Base-by-base conservation (phyloP, 2,113 vertebrate genomes). In the Mugil cephalus region DNA sequence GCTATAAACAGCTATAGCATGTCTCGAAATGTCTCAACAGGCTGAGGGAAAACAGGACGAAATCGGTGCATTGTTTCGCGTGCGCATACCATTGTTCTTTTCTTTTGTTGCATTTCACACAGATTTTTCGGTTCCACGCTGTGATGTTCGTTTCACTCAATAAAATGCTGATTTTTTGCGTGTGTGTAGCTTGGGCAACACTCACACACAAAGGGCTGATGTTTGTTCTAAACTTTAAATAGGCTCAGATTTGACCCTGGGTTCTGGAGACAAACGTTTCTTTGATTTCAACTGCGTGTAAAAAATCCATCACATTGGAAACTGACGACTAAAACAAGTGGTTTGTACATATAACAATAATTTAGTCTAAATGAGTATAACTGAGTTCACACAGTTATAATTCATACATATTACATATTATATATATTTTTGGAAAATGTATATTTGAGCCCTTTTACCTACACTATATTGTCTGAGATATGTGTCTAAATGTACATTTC, bases 181-280 rank as follows among this genome's bases (percentile, higher is more conserved):
- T 5, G 14, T 47, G 72, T 30, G 66, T 36, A 80, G 38, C 21
- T 71, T 86, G 77, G 73, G 59, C 21, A 10, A 30, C 30, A 13
- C 74, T 81, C 65, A 88, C 54, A 88, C 54, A 87, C 13, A 77
- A 63, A 81, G 52, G 38, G 7, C 3, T 10, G 35, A 24, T 59
- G 67, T 83, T 77, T 78, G 63, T 52, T 69, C 13, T 40, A 64
- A 17, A 56, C 68, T 80, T 71, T 34, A 65, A 63, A 72, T 69
- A 71, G 59, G 35, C 61, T 59, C 4, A 38, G 24, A 30, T 30
- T 30, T 30, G 24, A 30, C 5, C 24, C 24, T 30, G 24, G 24
- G 24, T 5, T 30, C 24, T 30, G 24, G 24, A 30, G 24, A 30
- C 24, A 30, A 30, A 30, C 5, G 5, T 5, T 30, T 30, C 3